Evolutionary conservation across 2,888 invertebrate genomes (phyloP), one percentile per base, ranked within the genome.

Genomic region (Chrysolina oricalcia): DNA sequence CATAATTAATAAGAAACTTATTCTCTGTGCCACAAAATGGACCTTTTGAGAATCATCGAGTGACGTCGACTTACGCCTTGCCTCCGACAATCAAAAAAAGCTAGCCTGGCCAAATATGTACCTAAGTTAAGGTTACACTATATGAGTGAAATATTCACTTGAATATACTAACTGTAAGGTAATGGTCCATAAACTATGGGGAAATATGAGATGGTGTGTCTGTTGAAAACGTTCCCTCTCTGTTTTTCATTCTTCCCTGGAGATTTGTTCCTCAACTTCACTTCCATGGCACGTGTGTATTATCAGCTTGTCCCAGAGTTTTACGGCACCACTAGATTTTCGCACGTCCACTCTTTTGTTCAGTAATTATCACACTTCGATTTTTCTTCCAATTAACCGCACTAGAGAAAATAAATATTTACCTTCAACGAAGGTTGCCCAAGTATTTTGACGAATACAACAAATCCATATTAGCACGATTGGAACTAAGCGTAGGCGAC

Each of bases 141-240:
- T 50, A 50, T 8, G 50, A 48, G 19, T 59, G n/a, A n/a, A n/a
- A n/a, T n/a, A n/a, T 64, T 68, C 53, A 68, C 43, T 43, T 6
- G 48, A 68, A 53, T 65, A 70, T 91, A 94, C 94, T 93, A 91
- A 94, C 94, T 94, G 89, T 94, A 94, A 75, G 94, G 94, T 82
- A 92, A 90, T 81, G 94, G 94, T 79, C 94, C 94, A 87, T 94
- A 95, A 82, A 95, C 92, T 87, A 94, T 91, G 77, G 95, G 93
- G 88, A 93, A 92, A 86, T 92, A 91, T 81, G 91, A 89, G 82
- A 90, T 89, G 81, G 89, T 88, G 73, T 88, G 87, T 67, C 88
- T 84, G 73, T 86, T 82, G 53, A 83, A 79, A 41, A 81, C 80
- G 66, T 81, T 79, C 78, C 86, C 84, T 81, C 84, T 85, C 71